Evolutionary conservation across 2,113 vertebrate genomes (phyloP).

Genomic region (Gambusia affinis): DNA sequence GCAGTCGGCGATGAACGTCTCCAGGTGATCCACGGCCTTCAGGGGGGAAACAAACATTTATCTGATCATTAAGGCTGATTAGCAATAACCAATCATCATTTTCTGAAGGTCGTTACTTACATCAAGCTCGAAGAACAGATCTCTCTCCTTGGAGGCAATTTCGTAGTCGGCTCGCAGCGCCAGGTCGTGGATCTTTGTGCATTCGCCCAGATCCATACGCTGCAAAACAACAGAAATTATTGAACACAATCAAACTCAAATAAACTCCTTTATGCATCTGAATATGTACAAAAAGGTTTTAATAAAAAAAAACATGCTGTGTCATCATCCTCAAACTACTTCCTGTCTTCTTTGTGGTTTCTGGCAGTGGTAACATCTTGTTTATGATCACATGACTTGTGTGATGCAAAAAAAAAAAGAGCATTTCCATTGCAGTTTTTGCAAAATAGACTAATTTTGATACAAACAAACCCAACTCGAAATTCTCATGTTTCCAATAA

Average conservation of each 20-base stretch:
- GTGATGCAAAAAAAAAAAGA: too few species aligned
- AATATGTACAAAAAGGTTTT: background rate
- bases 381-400: too few species aligned
- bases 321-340: too few species aligned
- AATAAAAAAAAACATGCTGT: too few species aligned
- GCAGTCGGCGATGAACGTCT: conserved; percentile 97
- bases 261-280: background rate
- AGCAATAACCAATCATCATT: background rate
- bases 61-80: background rate
- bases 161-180: conserved; percentile 98
- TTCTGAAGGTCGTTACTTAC: conserved; percentile 82
- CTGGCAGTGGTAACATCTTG: too few species aligned
- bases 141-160: conserved; percentile 97
- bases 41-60: background rate
- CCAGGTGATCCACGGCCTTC: conserved; percentile 96
- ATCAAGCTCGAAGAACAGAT: conserved; percentile 98
- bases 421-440: too few species aligned
- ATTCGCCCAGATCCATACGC: conserved; percentile 99
- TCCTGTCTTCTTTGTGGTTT: too few species aligned
- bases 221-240: conserved; percentile 54
- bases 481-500: too few species aligned
- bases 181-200: conserved; percentile 98
- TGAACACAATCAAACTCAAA: background rate
- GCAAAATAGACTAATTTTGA: too few species aligned
- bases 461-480: too few species aligned